Evolutionary conservation across 2,113 vertebrate species (phyloP).

Genomic region (Atherinomorus stipes): DNA sequence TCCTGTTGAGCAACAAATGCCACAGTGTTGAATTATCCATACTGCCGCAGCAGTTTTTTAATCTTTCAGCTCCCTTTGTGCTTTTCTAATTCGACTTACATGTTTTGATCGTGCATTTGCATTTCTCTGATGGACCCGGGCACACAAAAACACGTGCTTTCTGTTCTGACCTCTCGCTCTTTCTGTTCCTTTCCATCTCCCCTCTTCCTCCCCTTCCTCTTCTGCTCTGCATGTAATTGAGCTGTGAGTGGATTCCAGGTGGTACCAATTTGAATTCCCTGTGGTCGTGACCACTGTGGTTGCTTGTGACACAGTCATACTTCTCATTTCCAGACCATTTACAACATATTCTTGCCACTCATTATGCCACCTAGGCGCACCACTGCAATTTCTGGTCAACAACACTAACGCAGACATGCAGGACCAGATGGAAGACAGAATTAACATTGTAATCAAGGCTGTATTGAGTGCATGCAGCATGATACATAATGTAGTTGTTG

Average conservation of each 20-base stretch:
- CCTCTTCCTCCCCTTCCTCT: neutral
- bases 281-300: slow-evolving; percentile 61
- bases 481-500: slow-evolving; percentile 42
- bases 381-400: slow-evolving; percentile 60
- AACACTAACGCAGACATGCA: slow-evolving; percentile 41
- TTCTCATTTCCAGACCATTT: slow-evolving; percentile 75
- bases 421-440: slow-evolving; percentile 52
- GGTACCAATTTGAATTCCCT: slow-evolving; percentile 77
- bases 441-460: slow-evolving; percentile 66
- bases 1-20: neutral
- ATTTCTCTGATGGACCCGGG: slow-evolving; percentile 38
- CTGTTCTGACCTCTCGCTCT: slow-evolving; percentile 5
- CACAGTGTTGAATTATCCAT: neutral
- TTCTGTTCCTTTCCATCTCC: neutral
- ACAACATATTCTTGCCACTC: slow-evolving; percentile 60
- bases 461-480: slow-evolving; percentile 27
- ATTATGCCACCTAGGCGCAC: slow-evolving; percentile 54
- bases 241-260: slow-evolving; percentile 71
- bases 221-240: slow-evolving; percentile 58
- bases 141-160: slow-evolving; percentile 30
- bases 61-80: neutral
- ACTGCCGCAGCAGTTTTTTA: neutral
- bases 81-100: slow-evolving; percentile 12
- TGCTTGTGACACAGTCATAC: slow-evolving; percentile 54
- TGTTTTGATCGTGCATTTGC: slow-evolving; percentile 31